phyloP scores from a whole-genome alignment of 2,888 invertebrate species.

The Pegoplata infirma region DNA sequence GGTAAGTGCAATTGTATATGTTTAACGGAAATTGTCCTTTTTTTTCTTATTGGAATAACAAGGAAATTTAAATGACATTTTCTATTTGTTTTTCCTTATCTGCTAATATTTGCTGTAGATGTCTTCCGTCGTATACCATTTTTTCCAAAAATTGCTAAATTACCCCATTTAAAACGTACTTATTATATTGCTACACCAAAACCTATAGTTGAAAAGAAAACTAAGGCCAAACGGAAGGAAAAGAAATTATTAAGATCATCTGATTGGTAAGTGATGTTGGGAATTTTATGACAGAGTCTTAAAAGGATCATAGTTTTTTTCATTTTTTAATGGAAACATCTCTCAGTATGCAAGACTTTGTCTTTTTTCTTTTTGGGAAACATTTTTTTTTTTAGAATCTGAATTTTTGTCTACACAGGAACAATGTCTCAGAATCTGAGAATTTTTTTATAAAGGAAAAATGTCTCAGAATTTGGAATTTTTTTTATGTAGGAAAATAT shows the following conservation, averaged over 20 bases:
- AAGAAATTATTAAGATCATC: constrained; percentile 67
- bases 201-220: constrained; percentile 60
- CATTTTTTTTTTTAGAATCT: no score
- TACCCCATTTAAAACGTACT: constrained; percentile 64
- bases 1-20: constrained; percentile 61
- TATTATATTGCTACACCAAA: constrained; percentile 62
- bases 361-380: no score
- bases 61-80: neutral
- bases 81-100: neutral
- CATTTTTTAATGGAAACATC: neutral
- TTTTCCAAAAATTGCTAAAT: constrained; percentile 69
- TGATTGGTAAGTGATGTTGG: constrained; percentile 67
- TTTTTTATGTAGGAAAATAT: no score
- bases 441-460: no score
- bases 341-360: no score
- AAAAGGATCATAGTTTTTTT: neutral
- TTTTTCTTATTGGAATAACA: neutral
- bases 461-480: no score
- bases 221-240: constrained; percentile 62
- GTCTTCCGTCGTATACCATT: constrained; percentile 66
- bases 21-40: neutral
- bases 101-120: constrained; percentile 55
- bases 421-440: no score
- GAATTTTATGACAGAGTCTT: neutral
- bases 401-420: no score